Evolutionary conservation across 1,140 invertebrate genomes (phyloP).

Genomic region (Lamellibrachia luymesi): DNA sequence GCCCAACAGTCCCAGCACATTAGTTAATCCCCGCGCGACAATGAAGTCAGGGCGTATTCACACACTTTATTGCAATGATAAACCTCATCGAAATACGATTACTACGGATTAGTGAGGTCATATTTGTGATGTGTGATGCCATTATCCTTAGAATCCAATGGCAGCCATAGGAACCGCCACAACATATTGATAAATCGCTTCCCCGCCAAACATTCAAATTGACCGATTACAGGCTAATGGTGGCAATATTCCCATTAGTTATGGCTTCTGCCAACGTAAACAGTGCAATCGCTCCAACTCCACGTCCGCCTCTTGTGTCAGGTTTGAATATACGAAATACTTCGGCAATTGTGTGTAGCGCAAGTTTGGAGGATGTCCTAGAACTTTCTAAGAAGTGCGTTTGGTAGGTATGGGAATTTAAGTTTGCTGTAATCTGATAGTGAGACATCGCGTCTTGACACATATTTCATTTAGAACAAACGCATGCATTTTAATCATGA

Average conservation of each 20-base stretch:
- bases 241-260: not conserved
- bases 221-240: not conserved
- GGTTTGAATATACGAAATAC: not conserved
- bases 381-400: not conserved
- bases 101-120: constrained; percentile 1
- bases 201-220: not conserved
- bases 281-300: not conserved
- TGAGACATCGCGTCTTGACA: too few species aligned
- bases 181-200: not conserved
- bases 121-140: not conserved
- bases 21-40: not conserved
- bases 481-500: too few species aligned
- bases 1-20: too few species aligned
- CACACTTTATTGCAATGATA: not conserved
- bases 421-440: too few species aligned
- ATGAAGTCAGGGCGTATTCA: not conserved
- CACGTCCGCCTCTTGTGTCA: not conserved
- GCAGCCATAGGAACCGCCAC: not conserved
- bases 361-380: too few species aligned
- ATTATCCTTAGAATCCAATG: not conserved
- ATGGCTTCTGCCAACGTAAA: not conserved
- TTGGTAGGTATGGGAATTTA: too few species aligned
- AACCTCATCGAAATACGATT: not conserved
- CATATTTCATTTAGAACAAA: too few species aligned
- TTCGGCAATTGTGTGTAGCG: too few species aligned